Base-by-base conservation (phyloP, 2,888 invertebrate genomes). In the Allolobophora icterica region DNA sequence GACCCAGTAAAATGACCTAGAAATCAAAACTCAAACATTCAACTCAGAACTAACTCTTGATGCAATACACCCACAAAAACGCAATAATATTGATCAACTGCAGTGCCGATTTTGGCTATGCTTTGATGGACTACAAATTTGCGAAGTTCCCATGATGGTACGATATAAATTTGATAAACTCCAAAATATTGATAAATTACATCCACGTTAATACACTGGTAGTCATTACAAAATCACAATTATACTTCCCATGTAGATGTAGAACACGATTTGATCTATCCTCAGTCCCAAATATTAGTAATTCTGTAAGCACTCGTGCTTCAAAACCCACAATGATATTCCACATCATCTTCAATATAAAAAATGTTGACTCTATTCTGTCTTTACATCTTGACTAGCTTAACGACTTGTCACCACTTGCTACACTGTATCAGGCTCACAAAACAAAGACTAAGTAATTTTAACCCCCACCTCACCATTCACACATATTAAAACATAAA, bases 181-280 rank as follows among this genome's bases (percentile, higher is more conserved):
- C 71, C 71, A 71, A 71, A 71, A n/a, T 71, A 71, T 30, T n/a
- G n/a, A 71, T 71, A 71, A 30, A 71, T 71, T 71, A 71, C 71
- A 71, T 11, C 71, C 30, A n/a, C 17, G 30, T 11, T n/a, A 71
- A 71, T n/a, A n/a, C 71, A 71, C 71, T n/a, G 71, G 71, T n/a
- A n/a, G 71, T 71, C 71, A 71, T 71, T n/a, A 71, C 8, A 71
- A 71, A n/a, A 71, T 71, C n/a, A n/a, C 52, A 71, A 30, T 71
- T 71, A 52, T 24, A 52, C 24, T 21, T 24, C 71, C 8, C 71
- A 71, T 8, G 52, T 52, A 21, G 30, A 71, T 30, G 71, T 24
- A 24, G 52, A 52, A 52, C 52, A 52, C 24, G 21, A 52, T 1
- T 52, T 52, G 52, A 24, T 24, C 24, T 24, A 24, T 4, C 21